Evolutionary conservation across 2,797 vertebrate genomes (phyloP).

Genomic region (Naso thynnoides): DNA sequence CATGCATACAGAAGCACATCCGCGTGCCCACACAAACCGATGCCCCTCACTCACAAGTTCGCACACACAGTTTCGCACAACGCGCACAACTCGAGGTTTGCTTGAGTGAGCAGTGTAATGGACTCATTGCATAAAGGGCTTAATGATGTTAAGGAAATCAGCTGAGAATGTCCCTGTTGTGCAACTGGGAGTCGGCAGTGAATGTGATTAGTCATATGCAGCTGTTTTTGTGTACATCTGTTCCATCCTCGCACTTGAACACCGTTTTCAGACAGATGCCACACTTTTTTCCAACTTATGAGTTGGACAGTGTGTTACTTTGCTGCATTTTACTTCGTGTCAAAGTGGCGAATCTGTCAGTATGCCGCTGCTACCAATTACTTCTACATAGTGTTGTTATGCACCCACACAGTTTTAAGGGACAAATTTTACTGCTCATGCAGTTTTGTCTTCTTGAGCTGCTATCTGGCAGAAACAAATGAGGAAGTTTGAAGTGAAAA

Average conservation of each 20-base stretch:
- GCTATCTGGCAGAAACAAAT: constrained; percentile 33
- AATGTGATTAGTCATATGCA: constrained; percentile 31
- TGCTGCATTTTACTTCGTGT: constrained; percentile 7
- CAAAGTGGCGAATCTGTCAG: constrained; percentile 1
- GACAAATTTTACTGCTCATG: constrained; percentile 18
- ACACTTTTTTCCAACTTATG: background rate
- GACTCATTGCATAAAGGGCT: constrained; percentile 35
- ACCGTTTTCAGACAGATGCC: background rate
- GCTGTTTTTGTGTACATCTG: constrained; percentile 31
- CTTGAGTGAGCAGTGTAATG: constrained; percentile 47
- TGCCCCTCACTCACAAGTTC: background rate
- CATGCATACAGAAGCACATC: background rate
- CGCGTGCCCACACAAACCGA: background rate
- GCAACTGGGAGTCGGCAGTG: constrained; percentile 4
- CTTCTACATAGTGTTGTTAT: background rate
- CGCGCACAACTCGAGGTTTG: constrained; percentile 29
- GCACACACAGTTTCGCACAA: constrained; percentile 10
- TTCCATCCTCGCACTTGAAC: background rate
- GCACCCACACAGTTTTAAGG: background rate
- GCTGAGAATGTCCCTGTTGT: constrained; percentile 36
- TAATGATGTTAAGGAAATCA: constrained; percentile 54
- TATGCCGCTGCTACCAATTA: constrained; percentile 18
- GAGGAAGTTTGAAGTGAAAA: constrained; percentile 19
- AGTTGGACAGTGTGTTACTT: background rate
- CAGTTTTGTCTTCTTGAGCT: constrained; percentile 6